Conservation (phyloP, 2,888 invertebrate genomes). For the Hirtodrosophila confusa region DNA sequence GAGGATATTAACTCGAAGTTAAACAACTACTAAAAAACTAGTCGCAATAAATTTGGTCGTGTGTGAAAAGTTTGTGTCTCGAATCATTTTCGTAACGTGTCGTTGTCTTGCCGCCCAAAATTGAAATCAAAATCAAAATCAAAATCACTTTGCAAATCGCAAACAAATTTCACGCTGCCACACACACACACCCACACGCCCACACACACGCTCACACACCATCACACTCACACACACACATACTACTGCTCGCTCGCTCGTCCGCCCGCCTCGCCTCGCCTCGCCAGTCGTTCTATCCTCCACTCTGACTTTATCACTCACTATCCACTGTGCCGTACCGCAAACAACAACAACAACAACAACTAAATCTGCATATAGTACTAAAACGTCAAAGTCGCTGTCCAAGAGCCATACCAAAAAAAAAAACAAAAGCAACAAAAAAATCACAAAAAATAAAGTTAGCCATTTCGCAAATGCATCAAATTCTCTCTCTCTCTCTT, state of each 20-base stretch:
- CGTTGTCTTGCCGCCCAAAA: slow-evolving; percentile 38
- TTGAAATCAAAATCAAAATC: not conserved
- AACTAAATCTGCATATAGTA: slow-evolving; percentile 56
- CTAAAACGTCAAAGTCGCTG: slow-evolving; percentile 66
- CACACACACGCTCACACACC: slow-evolving; percentile 6
- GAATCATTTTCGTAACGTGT: slow-evolving; percentile 45
- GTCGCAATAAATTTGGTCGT: not conserved
- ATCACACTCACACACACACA: slow-evolving; percentile 11
- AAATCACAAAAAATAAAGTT: slow-evolving; percentile 22
- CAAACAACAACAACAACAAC: slow-evolving; percentile 45
- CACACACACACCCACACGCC: slow-evolving; percentile 10
- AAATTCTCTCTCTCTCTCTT: slow-evolving; percentile 20
- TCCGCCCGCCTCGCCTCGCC: slow-evolving; percentile 58
- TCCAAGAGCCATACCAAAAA: slow-evolving; percentile 38
- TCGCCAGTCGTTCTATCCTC: slow-evolving; percentile 38
- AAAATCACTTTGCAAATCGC: slow-evolving; percentile 39
- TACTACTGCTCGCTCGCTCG: slow-evolving; percentile 47
- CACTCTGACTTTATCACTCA: slow-evolving; percentile 32
- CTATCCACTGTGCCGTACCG: slow-evolving; percentile 48
- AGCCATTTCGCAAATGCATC: slow-evolving; percentile 75
- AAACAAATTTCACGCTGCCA: slow-evolving; percentile 56
- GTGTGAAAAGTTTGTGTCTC: slow-evolving; percentile 19
- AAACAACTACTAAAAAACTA: too few relatives aligned
- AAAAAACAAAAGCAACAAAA: slow-evolving; percentile 9
- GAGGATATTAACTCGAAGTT: too few relatives aligned